Evolutionary conservation across 2,797 vertebrate genomes (phyloP), one percentile per base, ranked within the genome.

Genomic region (Sebastes matsubarae): DNA sequence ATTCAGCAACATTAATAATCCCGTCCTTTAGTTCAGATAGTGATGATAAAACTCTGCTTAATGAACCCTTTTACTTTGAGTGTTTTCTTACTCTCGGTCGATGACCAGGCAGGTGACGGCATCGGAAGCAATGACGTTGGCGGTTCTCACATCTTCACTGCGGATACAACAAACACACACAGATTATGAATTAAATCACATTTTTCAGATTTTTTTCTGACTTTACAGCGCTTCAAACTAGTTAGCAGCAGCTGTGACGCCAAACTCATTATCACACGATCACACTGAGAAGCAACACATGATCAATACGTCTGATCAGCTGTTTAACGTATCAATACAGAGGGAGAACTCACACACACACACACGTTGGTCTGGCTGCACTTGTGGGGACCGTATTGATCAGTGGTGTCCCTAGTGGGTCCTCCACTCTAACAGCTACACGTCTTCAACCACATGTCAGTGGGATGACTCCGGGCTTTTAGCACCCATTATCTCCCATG

Each of bases 91-190:
- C 98, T 99, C 98, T 97, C 98, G 95, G 94, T 99, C 98, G 42
- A 99, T 98, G 90, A 99, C 98, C 74, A 99, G 95, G 85, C 98
- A 99, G 74, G 96, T 99, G 89, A 98, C 98, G 0, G 96, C 95
- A 77, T 97, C 97, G 0, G 96, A 96, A 0, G 98, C 97, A 1
- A 99, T 96, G 70, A 99, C 98, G 0, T 98, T 99, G 84, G 98
- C 98, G 11, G 98, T 99, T 85, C 98, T 96, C 68, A 99, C 96
- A 58, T 99, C 98, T 89, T 99, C 98, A 91, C 98, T 99, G 88
- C 58, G 85, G 90, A 80, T 11, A 72, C 63, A 92, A 83, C 75
- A 82, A 66, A 69, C 76, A 79, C 38, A 73, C 58, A 77, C 25
- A 42, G 38, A 38, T 38, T 38, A 42, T 42, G 13, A 42, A 42